Evolutionary conservation across 1,140 invertebrate genomes (phyloP).

Genomic region (Temnothorax nylanderi): DNA sequence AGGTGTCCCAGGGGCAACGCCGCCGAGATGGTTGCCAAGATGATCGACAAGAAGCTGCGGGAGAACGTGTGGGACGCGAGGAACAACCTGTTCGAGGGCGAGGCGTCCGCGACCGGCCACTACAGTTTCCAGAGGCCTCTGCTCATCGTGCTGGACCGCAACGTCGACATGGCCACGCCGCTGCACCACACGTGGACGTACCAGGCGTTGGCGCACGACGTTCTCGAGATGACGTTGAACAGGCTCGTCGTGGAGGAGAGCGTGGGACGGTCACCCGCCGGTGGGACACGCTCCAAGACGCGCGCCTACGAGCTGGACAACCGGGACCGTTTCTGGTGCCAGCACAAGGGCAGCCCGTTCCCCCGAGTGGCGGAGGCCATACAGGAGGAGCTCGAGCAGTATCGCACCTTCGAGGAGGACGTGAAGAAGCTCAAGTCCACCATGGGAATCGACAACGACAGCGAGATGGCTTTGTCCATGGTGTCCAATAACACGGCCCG

Average conservation of each 20-base stretch:
- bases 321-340: slow-evolving; percentile 96
- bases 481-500: slow-evolving; percentile 97
- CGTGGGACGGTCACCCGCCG: slow-evolving; percentile 85
- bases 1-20: slow-evolving; percentile 98
- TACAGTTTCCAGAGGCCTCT: slow-evolving; percentile 97
- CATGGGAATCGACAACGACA: slow-evolving; percentile 95
- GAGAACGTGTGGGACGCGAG: slow-evolving; percentile 98
- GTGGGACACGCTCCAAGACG: slow-evolving; percentile 90
- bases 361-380: slow-evolving; percentile 99
- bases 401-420: slow-evolving; percentile 97
- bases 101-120: slow-evolving; percentile 89
- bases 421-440: slow-evolving; percentile 97
- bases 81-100: slow-evolving; percentile 97
- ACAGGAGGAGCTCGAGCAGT: slow-evolving; percentile 98
- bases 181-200: slow-evolving; percentile 99
- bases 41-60: slow-evolving; percentile 98
- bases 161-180: slow-evolving; percentile 98
- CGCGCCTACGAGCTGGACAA: slow-evolving; percentile 96
- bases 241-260: slow-evolving; percentile 93
- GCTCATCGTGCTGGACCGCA: slow-evolving; percentile 97
- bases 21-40: slow-evolving; percentile 98
- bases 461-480: slow-evolving; percentile 91
- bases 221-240: slow-evolving; percentile 96
- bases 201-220: slow-evolving; percentile 98
- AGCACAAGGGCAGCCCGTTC: slow-evolving; percentile 98